Percentiles rank a stretch among this genome's conserved stretches.
Conservation (phyloP, 2,113 vertebrate species). For the Acrocephalus kingi region DNA sequence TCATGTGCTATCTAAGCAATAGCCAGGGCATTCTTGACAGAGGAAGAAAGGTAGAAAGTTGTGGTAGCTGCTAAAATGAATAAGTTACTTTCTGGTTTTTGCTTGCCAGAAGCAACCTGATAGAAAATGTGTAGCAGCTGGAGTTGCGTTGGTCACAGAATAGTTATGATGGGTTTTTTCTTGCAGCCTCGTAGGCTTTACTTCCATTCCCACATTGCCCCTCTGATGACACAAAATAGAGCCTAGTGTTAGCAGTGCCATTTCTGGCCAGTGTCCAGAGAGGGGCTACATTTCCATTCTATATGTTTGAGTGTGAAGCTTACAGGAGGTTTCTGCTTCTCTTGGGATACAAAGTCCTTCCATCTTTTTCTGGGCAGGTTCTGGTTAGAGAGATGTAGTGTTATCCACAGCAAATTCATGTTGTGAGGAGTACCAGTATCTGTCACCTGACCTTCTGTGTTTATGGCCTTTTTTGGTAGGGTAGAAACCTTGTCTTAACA, state of each 20-base stretch:
- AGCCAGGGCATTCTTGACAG: slow-evolving; percentile 1
- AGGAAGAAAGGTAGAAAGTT: neutral
- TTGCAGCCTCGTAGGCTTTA: fast-evolving
- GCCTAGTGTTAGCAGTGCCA: neutral
- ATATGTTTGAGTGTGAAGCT: neutral
- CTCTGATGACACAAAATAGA: neutral
- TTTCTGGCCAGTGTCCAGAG: neutral
- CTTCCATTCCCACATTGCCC: neutral
- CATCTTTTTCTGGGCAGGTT: neutral
- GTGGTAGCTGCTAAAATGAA: neutral
- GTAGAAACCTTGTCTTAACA: neutral
- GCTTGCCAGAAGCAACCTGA: neutral
- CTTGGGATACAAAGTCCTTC: neutral
- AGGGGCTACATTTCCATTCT: neutral
- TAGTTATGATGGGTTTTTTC: neutral
- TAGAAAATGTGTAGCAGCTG: neutral
- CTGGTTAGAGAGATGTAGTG: neutral
- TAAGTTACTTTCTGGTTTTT: neutral
- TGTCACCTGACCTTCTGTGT: neutral
- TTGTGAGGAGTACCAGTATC: neutral
- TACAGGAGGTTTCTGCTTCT: neutral
- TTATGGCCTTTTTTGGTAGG: neutral
- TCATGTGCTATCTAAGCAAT: neutral
- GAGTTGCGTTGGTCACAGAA: neutral
- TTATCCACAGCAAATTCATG: neutral